Base-by-base conservation (phyloP, 2,888 invertebrate genomes). In the Mesoligia furuncula region DNA sequence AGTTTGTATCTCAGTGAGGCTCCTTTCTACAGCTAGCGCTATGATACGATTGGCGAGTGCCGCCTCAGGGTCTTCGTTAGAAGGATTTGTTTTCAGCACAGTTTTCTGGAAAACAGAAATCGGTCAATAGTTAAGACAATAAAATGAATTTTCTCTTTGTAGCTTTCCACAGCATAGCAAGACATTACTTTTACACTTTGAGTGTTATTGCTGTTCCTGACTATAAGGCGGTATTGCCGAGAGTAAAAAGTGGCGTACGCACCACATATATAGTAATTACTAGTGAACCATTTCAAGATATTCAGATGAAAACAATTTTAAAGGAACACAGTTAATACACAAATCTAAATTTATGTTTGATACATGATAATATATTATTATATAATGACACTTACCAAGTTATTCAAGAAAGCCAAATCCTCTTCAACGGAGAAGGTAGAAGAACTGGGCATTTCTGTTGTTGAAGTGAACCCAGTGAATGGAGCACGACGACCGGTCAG, bases 341-440 rank as follows among this genome's bases (percentile, higher is more conserved):
- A 17, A 36, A 36, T 9, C 11, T 36, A n/a, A 4, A 17, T 36
- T n/a, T 17, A 0, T 17, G 17, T 1, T 36, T 17, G 6, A 31
- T 24, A 31, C 0, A 27, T 45, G 13, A 20, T 45, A 45, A 17
- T 15, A 54, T 54, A n/a, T n/a, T n/a, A n/a, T n/a, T n/a, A 48
- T 24, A 24, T 13, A 64, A 74, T 51, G 6, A 24, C 2, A 87
- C 94, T 93, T 95, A 97, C 97, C 96, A 97, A 94, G 86, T 97
- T 97, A 89, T 97, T 97, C 39, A 97, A 92, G 90, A 97, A 97
- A 61, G 96, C 97, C 83, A 97, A 92, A 90, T 97, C 97, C 82
- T 97, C 97, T 92, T 95, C 91, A 75, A 96, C 95, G 24, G 97
- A 95, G 89, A 95, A 97, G 24, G 97, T 97, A 9, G 96, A 96